Percentiles rank a stretch among this genome's conserved stretches.
Evolutionary conservation across 2,113 vertebrate genomes (phyloP).

Genomic region (Thermophis baileyi): DNA sequence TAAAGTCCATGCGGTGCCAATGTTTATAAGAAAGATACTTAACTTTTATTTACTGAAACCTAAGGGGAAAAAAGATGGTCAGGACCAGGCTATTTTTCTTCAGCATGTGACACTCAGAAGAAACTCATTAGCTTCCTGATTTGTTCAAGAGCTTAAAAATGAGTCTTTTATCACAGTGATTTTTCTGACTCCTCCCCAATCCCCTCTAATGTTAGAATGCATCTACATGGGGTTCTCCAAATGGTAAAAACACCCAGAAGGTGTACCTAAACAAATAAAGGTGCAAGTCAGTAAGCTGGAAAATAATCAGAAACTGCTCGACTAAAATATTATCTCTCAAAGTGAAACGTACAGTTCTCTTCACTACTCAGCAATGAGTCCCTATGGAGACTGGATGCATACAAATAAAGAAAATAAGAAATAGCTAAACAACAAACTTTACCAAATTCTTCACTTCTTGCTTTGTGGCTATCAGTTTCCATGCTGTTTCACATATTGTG

Average conservation of each 20-base stretch:
- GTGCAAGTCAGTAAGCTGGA: background rate
- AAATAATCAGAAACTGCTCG: background rate
- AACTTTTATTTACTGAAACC: background rate
- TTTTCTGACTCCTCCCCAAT: background rate
- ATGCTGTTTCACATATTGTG: background rate
- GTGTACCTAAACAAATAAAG: background rate
- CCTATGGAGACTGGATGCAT: background rate
- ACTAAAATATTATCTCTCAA: background rate
- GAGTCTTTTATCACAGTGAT: background rate
- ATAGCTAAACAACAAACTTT: background rate
- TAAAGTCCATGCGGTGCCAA: background rate
- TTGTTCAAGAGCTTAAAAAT: background rate
- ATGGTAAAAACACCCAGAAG: background rate
- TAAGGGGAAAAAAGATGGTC: background rate
- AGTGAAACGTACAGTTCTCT: background rate
- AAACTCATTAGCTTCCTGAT: background rate
- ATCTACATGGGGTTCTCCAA: background rate
- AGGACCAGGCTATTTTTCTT: background rate
- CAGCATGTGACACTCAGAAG: background rate
- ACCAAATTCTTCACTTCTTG: background rate
- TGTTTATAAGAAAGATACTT: background rate
- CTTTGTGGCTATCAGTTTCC: background rate
- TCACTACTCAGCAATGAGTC: background rate
- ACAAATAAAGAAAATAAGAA: background rate
- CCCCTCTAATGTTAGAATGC: background rate